A percentile compares a stretch with the other conserved stretches of the same genome.
Conservation (phyloP, 2,888 invertebrate genomes). For the Orthosia cruda region DNA sequence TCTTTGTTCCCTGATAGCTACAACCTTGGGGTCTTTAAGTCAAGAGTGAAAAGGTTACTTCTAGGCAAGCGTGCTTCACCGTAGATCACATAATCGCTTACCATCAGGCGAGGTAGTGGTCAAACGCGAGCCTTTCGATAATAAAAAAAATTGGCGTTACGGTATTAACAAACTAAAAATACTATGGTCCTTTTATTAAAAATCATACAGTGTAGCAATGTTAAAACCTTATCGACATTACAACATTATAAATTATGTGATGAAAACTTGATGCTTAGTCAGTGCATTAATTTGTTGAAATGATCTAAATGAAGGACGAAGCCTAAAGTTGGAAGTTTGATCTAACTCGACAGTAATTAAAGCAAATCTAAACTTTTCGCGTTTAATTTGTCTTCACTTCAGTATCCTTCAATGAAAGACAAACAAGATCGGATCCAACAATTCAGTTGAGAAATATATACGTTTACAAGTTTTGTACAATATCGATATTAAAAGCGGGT, state of each 20-base stretch:
- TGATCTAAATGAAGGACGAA: conserved; percentile 30
- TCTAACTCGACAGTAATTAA: conserved; percentile 33
- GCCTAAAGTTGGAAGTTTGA: conserved; percentile 25
- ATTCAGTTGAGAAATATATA: conserved; percentile 14
- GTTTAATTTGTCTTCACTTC: conserved; percentile 39
- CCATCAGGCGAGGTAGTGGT: too few relatives aligned
- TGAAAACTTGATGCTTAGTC: neutral
- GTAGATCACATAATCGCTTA: too few relatives aligned
- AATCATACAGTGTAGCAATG: neutral
- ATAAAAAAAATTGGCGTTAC: neutral
- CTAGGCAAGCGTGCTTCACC: too few relatives aligned
- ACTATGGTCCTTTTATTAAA: neutral
- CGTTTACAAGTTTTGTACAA: conserved; percentile 8
- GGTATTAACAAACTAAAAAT: neutral
- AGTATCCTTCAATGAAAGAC: conserved; percentile 33
- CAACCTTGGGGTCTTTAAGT: too few relatives aligned
- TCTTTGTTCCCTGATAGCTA: too few relatives aligned
- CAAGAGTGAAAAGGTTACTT: too few relatives aligned
- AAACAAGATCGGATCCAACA: conserved; percentile 37
- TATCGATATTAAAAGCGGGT: conserved; percentile 5
- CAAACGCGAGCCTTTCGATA: too few relatives aligned
- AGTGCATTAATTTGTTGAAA: conserved; percentile 15
- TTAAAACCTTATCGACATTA: neutral
- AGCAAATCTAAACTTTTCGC: conserved; percentile 37
- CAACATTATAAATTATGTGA: neutral